Conservation (phyloP, 2,797 vertebrate species). For the Mus minutoides region DNA sequence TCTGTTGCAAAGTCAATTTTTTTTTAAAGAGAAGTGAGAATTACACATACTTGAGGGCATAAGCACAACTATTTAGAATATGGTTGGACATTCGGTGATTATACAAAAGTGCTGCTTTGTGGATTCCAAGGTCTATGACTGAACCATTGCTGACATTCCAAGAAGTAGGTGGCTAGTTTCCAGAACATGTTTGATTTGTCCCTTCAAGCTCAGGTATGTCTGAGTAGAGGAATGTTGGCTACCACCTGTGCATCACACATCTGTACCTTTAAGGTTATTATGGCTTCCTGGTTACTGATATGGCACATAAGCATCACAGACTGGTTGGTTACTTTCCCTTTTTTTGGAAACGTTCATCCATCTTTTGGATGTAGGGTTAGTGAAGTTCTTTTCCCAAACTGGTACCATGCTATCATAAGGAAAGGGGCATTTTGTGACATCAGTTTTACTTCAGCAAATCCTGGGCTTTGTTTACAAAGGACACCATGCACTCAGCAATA, state of each 20-base stretch:
- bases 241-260: background rate
- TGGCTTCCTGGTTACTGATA: no score
- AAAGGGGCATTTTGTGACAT: background rate
- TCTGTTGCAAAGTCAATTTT: background rate
- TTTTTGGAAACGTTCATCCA: no score
- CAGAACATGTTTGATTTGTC: background rate
- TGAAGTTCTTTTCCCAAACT: background rate
- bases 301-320: background rate
- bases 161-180: background rate
- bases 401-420: no score
- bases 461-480: background rate
- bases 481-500: background rate
- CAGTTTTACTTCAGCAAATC: background rate
- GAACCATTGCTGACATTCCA: no score
- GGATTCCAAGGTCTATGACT: background rate
- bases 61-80: background rate
- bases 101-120: background rate
- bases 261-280: background rate
- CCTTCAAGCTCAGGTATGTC: background rate
- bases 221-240: background rate
- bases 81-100: background rate
- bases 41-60: background rate
- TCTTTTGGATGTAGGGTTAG: background rate
- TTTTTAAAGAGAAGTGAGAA: background rate
- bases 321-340: background rate